phyloP scores from a whole-genome alignment of 2,113 vertebrate species.

The Phoenicopterus ruber region DNA sequence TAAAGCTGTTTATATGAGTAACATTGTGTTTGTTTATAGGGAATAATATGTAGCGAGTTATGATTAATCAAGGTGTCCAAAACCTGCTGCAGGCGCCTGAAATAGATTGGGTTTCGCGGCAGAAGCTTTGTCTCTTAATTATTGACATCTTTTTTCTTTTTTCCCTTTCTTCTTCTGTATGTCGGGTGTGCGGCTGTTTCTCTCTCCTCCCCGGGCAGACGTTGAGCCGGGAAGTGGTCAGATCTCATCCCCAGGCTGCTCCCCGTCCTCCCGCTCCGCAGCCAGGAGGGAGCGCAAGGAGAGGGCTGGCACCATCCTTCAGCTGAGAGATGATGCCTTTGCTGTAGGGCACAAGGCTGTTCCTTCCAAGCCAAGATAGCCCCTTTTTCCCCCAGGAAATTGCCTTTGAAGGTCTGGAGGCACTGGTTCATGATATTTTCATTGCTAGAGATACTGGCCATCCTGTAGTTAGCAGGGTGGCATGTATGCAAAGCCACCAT shows the following conservation, averaged over 20 bases:
- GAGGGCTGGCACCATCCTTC: not conserved
- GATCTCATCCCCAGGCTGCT: not conserved
- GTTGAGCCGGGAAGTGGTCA: fast-evolving
- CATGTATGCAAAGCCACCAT: not conserved
- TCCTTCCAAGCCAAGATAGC: not conserved
- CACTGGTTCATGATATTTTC: not conserved
- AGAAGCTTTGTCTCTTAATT: slow-evolving; percentile 63
- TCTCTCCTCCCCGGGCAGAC: not conserved
- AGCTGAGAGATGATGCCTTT: not conserved
- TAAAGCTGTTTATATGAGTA: slow-evolving; percentile 78
- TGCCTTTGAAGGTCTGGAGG: not conserved
- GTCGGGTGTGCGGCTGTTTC: not conserved
- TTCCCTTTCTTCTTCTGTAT: not conserved
- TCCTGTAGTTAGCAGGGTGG: not conserved
- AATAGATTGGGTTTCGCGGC: slow-evolving; percentile 35
- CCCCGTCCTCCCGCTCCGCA: fast-evolving
- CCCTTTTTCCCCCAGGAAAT: fast-evolving
- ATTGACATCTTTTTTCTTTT: not conserved
- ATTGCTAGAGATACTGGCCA: not conserved
- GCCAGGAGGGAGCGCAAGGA: not conserved
- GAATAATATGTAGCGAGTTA: slow-evolving; percentile 76
- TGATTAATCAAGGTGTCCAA: slow-evolving; percentile 82
- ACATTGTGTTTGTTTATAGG: slow-evolving; percentile 81
- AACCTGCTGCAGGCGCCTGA: slow-evolving; percentile 57
- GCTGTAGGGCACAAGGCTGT: not conserved